These are phyloP conservation scores for Edolisoma coerulescens DNA, from an alignment of 2,113 vertebrate species.

Conservation along the genomic window DNA sequence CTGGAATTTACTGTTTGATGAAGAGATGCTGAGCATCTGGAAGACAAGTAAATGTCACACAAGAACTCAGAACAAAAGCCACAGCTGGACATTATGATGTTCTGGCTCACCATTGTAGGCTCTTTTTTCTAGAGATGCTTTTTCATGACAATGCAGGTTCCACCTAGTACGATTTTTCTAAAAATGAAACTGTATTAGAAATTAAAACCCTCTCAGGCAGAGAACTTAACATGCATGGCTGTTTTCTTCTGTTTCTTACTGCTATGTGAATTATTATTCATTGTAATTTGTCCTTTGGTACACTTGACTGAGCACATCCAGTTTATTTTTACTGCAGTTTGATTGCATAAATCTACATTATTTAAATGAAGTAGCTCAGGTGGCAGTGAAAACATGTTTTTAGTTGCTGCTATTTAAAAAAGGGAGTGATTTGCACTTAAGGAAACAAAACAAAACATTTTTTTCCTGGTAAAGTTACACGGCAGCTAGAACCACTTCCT, in stretches of 20 bases:
- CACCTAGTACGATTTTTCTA: not conserved
- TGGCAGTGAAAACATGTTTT: not conserved
- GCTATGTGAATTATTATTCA: not conserved
- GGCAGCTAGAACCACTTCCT: not conserved
- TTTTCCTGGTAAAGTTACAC: not conserved
- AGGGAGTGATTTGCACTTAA: not conserved
- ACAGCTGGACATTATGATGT: not conserved
- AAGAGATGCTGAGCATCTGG: not conserved
- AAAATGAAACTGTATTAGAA: not conserved
- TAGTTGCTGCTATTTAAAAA: not conserved
- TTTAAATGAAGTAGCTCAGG: not conserved
- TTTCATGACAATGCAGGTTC: not conserved
- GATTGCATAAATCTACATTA: not conserved
- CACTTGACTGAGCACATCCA: not conserved
- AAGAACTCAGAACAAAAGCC: not conserved
- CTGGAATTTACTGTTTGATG: not conserved
- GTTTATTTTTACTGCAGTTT: not conserved
- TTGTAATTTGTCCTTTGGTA: not conserved
- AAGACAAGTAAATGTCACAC: not conserved
- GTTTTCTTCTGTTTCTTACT: not conserved
- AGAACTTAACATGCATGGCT: not conserved
- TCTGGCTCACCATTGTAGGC: not conserved
- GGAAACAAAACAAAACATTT: not conserved
- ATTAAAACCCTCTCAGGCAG: not conserved
- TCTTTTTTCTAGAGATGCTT: not conserved